Conservation (phyloP, 1,140 invertebrate genomes). For the Streblospio benedicti region DNA sequence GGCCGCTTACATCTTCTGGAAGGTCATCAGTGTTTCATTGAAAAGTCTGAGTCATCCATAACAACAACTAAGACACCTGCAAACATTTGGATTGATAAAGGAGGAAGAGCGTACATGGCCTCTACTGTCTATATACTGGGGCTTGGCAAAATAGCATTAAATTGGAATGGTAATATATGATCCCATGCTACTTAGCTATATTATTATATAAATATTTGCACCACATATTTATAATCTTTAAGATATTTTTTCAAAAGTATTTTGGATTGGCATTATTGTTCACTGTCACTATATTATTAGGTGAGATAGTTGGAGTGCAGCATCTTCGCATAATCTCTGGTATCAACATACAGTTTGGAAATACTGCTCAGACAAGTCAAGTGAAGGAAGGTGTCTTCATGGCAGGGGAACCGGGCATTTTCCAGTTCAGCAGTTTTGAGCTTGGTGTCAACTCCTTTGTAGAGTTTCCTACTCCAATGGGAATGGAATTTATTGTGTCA, state of each 20-base stretch:
- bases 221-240: too few species aligned
- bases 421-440: constrained; percentile 29
- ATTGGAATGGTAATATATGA: too few species aligned
- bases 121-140: constrained; percentile 31
- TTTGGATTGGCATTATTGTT: too few species aligned
- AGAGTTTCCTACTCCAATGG: constrained; percentile 30
- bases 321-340: constrained; percentile 33
- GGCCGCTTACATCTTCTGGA: constrained; percentile 24
- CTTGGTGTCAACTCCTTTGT: constrained; percentile 27
- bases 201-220: too few species aligned
- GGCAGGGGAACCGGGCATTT: constrained; percentile 25
- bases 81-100: constrained; percentile 32
- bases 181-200: too few species aligned
- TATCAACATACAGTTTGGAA: constrained; percentile 25
- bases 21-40: constrained; percentile 25
- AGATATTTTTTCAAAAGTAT: too few species aligned
- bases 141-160: constrained; percentile 29
- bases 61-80: constrained; percentile 22
- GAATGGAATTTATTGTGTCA: constrained; percentile 28
- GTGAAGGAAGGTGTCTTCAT: constrained; percentile 19
- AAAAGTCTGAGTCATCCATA: constrained; percentile 23
- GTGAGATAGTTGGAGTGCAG: constrained; percentile 30
- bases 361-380: constrained; percentile 25
- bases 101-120: constrained; percentile 24
- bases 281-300: too few species aligned